Evolutionary conservation across 1,140 invertebrate genomes (phyloP).

Genomic region (Pogonus chalceus): DNA sequence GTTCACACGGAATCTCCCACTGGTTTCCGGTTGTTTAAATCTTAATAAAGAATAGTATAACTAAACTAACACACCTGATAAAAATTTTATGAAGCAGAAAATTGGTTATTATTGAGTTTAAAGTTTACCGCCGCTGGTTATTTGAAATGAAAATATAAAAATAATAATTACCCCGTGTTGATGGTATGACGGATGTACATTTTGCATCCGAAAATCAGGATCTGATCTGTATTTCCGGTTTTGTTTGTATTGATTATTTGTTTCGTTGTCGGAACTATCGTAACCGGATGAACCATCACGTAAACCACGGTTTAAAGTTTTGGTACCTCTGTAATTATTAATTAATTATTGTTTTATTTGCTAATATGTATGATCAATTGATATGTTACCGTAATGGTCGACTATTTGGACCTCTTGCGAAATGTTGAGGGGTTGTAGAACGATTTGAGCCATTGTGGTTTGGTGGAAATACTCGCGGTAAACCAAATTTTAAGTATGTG

Average conservation of each 20-base stretch:
- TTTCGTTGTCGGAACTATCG: slow-evolving; percentile 69
- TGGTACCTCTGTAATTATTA: slow-evolving; percentile 31
- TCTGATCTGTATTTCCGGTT: slow-evolving; percentile 64
- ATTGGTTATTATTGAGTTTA: no score
- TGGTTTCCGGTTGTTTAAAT: no score
- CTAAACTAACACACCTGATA: no score
- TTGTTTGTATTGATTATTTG: slow-evolving; percentile 49
- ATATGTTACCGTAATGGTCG: no score
- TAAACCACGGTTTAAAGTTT: slow-evolving; percentile 30
- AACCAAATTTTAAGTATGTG: slow-evolving; percentile 85
- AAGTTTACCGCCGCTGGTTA: no score
- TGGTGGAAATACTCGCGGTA: slow-evolving; percentile 81
- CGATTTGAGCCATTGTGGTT: slow-evolving; percentile 49
- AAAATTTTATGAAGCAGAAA: no score
- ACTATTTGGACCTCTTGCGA: slow-evolving; percentile 22
- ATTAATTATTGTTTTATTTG: not conserved
- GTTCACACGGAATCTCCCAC: no score
- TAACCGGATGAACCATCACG: slow-evolving; percentile 72
- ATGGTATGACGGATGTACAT: slow-evolving; percentile 44
- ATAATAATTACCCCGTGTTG: no score
- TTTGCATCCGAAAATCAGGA: slow-evolving; percentile 65
- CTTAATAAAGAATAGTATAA: no score
- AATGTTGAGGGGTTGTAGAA: slow-evolving; percentile 43
- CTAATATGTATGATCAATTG: not conserved
- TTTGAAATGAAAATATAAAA: no score